A percentile compares a stretch with the other conserved stretches of the same genome.
These are phyloP conservation scores for Sinocyclocheilus anshuiensis DNA, from an alignment of 2,113 vertebrate genomes.

Conservation along the genomic window DNA sequence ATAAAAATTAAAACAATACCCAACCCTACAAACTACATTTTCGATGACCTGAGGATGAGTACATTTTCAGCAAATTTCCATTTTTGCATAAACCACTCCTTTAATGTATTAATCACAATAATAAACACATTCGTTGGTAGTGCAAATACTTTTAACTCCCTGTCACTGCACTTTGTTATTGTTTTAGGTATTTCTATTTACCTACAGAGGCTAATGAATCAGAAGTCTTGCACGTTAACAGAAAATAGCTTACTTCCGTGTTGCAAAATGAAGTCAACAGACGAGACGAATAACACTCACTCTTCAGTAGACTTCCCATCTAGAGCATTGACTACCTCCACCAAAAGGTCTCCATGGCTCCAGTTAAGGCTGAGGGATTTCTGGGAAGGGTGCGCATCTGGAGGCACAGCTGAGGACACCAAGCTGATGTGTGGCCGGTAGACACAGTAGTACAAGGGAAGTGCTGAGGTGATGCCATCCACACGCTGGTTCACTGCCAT, in stretches of 20 bases:
- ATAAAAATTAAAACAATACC: too few species aligned
- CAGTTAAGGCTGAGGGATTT: slow-evolving; percentile 83
- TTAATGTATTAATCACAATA: too few species aligned
- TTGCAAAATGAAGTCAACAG: not conserved
- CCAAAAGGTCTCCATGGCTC: slow-evolving; percentile 81
- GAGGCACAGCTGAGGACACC: slow-evolving; percentile 71
- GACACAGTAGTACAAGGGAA: slow-evolving; percentile 87
- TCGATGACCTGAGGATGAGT: not conserved
- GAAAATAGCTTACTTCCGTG: not conserved
- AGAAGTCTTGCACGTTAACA: not conserved
- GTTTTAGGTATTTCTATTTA: too few species aligned
- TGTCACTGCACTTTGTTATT: too few species aligned
- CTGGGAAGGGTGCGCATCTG: slow-evolving; percentile 55
- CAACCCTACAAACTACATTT: not conserved
- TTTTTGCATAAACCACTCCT: too few species aligned
- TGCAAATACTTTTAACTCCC: too few species aligned
- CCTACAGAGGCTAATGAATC: not conserved
- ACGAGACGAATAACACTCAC: slow-evolving; percentile 68
- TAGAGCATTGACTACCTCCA: slow-evolving; percentile 87
- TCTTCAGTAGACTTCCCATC: slow-evolving; percentile 83
- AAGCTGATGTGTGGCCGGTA: slow-evolving; percentile 82
- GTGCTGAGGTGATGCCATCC: slow-evolving; percentile 80
- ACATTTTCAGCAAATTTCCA: not conserved
- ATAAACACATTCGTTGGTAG: too few species aligned
- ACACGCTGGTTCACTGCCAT: slow-evolving; percentile 84